Conservation (phyloP, 2,797 vertebrate genomes). For the Acipenser oxyrinchus region DNA sequence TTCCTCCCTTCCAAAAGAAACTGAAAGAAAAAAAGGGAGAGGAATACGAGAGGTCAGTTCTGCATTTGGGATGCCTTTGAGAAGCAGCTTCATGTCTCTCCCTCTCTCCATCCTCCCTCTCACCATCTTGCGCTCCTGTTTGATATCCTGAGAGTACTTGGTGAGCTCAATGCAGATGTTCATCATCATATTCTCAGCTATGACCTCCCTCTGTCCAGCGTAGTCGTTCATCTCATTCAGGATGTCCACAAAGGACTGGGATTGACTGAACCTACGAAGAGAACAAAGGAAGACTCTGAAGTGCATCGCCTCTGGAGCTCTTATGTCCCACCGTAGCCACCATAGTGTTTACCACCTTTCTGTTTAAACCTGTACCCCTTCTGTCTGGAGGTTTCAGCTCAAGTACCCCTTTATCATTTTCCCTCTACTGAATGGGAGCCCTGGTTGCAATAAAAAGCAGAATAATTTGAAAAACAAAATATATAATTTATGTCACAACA, state of each 20-base stretch:
- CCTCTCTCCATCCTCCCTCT: conserved; percentile 22
- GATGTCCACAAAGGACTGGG: conserved; percentile 73
- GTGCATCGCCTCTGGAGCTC: too few relatives aligned
- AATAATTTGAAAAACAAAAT: too few relatives aligned
- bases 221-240: conserved; percentile 83
- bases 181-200: conserved; percentile 78
- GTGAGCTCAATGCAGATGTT: conserved; percentile 77
- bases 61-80: conserved; percentile 26
- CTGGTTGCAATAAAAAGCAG: too few relatives aligned
- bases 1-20: conserved; percentile 76
- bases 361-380: too few relatives aligned
- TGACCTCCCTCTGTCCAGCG: conserved; percentile 78
- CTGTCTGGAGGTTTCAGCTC: too few relatives aligned
- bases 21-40: conserved; percentile 41
- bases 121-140: conserved; percentile 81
- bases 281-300: too few relatives aligned
- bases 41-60: conserved; percentile 34
- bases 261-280: conserved; percentile 66
- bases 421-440: too few relatives aligned
- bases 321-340: too few relatives aligned
- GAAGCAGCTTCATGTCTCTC: conserved; percentile 21
- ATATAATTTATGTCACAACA: too few relatives aligned
- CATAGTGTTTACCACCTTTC: too few relatives aligned
- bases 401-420: too few relatives aligned
- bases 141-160: conserved; percentile 79